These are phyloP conservation scores for Patella vulgata DNA, from an alignment of 1,140 invertebrate genomes.

Conservation along the genomic window DNA sequence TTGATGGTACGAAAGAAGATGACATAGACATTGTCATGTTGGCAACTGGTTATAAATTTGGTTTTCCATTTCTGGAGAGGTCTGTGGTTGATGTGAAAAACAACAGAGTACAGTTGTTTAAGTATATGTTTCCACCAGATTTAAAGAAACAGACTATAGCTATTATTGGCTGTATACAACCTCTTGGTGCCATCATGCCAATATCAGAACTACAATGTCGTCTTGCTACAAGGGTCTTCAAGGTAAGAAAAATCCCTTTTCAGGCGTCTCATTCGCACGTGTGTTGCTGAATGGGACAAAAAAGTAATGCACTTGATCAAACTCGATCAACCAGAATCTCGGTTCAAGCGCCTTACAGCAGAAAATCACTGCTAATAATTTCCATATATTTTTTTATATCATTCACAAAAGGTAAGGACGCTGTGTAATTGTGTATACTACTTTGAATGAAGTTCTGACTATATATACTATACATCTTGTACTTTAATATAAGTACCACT, in stretches of 20 bases:
- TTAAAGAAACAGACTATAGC: constrained; percentile 61
- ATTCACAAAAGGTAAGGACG: too few relatives aligned
- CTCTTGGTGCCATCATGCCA: constrained; percentile 69
- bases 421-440: too few relatives aligned
- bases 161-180: constrained; percentile 70
- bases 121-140: constrained; percentile 67
- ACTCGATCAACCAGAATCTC: too few relatives aligned
- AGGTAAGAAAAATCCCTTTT: constrained; percentile 19
- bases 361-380: too few relatives aligned
- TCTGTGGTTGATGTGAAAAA: constrained; percentile 51
- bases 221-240: constrained; percentile 42
- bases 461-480: too few relatives aligned
- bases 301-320: too few relatives aligned
- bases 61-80: constrained; percentile 56
- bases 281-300: too few relatives aligned
- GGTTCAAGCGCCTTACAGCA: too few relatives aligned
- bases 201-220: constrained; percentile 55
- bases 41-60: constrained; percentile 56
- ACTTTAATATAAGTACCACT: too few relatives aligned
- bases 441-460: too few relatives aligned
- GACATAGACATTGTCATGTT: constrained; percentile 55
- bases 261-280: too few relatives aligned
- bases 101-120: constrained; percentile 67
- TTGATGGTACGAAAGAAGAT: constrained; percentile 59
- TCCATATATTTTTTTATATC: too few relatives aligned